Evolutionary conservation across 2,888 invertebrate genomes (phyloP), one percentile per base, ranked within the genome.

Genomic region (Lithodes maja): DNA sequence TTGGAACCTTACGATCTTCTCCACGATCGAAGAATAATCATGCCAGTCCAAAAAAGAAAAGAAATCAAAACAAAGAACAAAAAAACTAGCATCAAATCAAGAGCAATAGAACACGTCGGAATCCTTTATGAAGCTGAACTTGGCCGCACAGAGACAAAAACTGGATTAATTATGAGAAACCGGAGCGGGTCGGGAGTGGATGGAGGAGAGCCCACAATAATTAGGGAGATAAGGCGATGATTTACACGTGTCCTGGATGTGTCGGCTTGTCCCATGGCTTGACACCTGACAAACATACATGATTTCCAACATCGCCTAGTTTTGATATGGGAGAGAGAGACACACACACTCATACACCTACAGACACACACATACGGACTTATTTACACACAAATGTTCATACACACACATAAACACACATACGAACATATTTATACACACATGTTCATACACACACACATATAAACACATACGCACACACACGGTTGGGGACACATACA

Each of bases 221-320:
- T 87, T 87, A 78, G 71, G 54, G 53, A 78, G 87, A 87, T 87
- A 87, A 77, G n/a, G 52, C 49, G 68, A 87, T 83, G 87, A 87
- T 83, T 78, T 87, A 87, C 87, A 87, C 83, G 69, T n/a, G 50
- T 55, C 53, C 33, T 68, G 49, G 33, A 33, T 50, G 77, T 87
- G 77, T 54, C 74, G 68, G 49, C n/a, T 7, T 83, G 83, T 83
- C 83, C 69, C 15, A 33, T 3, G 78, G 15, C 61, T 68, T 69
- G 79, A 52, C 85, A 54, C 79, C 52, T 86, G 86, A 81, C 82
- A 86, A 74, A 86, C 86, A 82, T 15, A 86, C 86, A 86, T 75
- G 86, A 75, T 17, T 61, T 75, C 77, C 61, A 54, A 55, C 17
- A 55, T 50, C 52, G 12, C 5, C 85, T 78, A 1, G 54, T 15